Percentiles rank a stretch among this genome's conserved stretches.
phyloP scores from a whole-genome alignment of 2,888 invertebrate genomes.

The Oligia strigilis region DNA sequence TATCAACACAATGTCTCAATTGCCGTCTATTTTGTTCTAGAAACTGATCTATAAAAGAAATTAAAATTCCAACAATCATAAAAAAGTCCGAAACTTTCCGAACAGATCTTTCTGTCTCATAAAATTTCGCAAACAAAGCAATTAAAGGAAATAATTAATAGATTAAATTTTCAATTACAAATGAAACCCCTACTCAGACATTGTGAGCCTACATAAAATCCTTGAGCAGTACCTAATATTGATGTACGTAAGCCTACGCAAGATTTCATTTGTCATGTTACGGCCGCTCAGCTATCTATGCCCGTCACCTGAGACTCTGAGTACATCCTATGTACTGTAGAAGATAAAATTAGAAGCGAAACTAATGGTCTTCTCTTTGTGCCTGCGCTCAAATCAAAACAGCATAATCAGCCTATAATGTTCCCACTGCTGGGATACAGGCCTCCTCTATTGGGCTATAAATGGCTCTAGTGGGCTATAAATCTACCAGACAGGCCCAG shows the following conservation, averaged over 20 bases:
- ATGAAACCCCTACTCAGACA: constrained; percentile 44
- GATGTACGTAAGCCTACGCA: constrained; percentile 29
- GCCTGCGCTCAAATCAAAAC: not conserved
- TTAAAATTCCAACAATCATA: constrained; percentile 12
- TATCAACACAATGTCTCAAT: not conserved
- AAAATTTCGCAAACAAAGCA: constrained; percentile 41
- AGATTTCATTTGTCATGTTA: constrained; percentile 55
- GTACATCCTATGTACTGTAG: not conserved
- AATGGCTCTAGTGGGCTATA: not conserved
- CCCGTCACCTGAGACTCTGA: constrained; percentile 6
- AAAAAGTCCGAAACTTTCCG: constrained; percentile 8
- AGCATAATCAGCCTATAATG: not conserved
- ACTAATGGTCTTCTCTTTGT: not conserved
- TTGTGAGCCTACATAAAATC: constrained; percentile 33
- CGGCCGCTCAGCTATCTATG: constrained; percentile 26
- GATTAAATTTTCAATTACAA: constrained; percentile 56
- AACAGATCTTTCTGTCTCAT: constrained; percentile 3
- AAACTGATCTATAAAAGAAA: constrained; percentile 8
- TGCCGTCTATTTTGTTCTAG: not conserved
- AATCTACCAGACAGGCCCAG: not conserved
- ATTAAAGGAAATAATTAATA: constrained; percentile 44
- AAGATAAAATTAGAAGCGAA: constrained; percentile 11
- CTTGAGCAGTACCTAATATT: constrained; percentile 37
- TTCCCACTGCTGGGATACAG: not conserved
- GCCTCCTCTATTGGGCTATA: not conserved